These are phyloP conservation scores for Drosophila stalkeri DNA, from an alignment of 2,888 invertebrate species.

Conservation along the genomic window DNA sequence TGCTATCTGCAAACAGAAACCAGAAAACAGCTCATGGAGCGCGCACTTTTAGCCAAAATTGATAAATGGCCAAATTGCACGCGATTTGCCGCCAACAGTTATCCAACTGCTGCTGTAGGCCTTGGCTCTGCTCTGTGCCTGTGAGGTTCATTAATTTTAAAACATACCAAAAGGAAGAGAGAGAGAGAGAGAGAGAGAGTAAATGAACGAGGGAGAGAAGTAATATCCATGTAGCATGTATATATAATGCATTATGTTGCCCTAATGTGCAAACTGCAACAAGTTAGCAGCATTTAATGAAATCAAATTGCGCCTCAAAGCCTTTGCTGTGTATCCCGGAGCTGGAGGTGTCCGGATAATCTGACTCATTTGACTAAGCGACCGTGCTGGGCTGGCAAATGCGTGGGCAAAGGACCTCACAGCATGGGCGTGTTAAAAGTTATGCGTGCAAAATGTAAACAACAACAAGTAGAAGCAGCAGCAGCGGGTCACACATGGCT, in stretches of 20 bases:
- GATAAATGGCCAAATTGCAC: conserved; percentile 66
- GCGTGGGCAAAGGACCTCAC: background rate
- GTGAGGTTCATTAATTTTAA: conserved; percentile 54
- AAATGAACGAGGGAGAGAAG: no score
- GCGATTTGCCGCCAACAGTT: conserved; percentile 43
- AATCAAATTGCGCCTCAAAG: conserved; percentile 45
- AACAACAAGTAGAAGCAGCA: conserved; percentile 43
- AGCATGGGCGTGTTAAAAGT: conserved; percentile 45
- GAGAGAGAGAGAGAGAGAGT: conserved; percentile 18
- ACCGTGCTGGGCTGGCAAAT: background rate
- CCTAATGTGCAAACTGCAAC: conserved; percentile 67
- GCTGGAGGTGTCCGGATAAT: conserved; percentile 4
- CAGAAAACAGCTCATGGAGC: conserved; percentile 29
- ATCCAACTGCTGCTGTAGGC: background rate
- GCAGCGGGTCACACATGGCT: conserved; percentile 19
- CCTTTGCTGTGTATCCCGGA: background rate
- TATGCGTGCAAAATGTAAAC: conserved; percentile 64
- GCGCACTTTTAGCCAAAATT: conserved; percentile 67
- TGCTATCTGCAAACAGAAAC: conserved; percentile 65
- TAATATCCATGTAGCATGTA: conserved; percentile 43
- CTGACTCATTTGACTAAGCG: conserved; percentile 11
- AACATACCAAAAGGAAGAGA: conserved; percentile 12
- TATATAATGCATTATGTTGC: conserved; percentile 57
- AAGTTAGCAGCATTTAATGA: conserved; percentile 60
- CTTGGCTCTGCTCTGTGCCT: background rate